A percentile compares a stretch with the other conserved stretches of the same genome.
Evolutionary conservation across 2,888 invertebrate species (phyloP).

Genomic region (Rhorus exstirpatorius): DNA sequence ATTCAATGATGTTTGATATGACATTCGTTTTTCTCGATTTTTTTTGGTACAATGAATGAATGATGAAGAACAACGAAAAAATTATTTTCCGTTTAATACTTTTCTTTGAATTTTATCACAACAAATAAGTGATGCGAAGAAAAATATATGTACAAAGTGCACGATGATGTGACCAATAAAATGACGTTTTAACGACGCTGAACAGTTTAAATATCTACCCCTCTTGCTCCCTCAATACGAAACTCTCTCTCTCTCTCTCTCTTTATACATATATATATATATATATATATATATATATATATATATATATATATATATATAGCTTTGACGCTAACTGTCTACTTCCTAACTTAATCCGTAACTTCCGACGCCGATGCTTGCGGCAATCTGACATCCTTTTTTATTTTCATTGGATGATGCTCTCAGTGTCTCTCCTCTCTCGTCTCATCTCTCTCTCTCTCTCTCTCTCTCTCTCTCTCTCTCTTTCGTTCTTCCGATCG

Average conservation of each 20-base stretch:
- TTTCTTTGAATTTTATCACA: not conserved
- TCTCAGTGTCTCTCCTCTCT: constrained; percentile 54
- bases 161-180: constrained; percentile 42
- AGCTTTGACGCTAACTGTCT: constrained; percentile 86
- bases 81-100: not conserved
- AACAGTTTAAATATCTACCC: constrained; percentile 49
- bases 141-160: constrained; percentile 7
- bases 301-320: constrained; percentile 75
- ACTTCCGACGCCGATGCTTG: constrained; percentile 84
- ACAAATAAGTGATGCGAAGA: constrained; percentile 4
- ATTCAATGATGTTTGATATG: too few species aligned
- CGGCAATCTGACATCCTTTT: constrained; percentile 86
- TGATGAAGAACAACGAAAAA: not conserved
- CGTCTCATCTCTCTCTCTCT: constrained; percentile 64
- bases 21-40: too few species aligned
- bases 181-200: constrained; percentile 58
- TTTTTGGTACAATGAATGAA: not conserved
- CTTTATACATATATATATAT: too few species aligned
- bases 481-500: constrained; percentile 73
- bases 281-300: constrained; percentile 6
- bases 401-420: constrained; percentile 85
- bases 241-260: too few species aligned
- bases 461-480: constrained; percentile 66
- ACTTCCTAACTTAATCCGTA: constrained; percentile 86
- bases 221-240: constrained; percentile 63